Base-by-base conservation (phyloP, 2,888 invertebrate genomes). In the Melanchra persicariae region DNA sequence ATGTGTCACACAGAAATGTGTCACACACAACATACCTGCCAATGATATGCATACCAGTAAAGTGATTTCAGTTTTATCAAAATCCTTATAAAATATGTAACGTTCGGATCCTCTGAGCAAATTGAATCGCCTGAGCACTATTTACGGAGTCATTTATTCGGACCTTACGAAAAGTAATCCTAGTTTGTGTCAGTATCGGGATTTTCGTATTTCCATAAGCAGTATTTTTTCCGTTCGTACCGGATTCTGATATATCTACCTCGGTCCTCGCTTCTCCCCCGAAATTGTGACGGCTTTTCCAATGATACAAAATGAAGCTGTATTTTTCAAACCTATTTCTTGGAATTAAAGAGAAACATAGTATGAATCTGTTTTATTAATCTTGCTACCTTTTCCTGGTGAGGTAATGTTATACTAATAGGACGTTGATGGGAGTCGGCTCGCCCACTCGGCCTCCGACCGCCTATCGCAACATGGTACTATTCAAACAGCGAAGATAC, bases 141-240 rank as follows among this genome's bases (percentile, higher is more conserved):
- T 86, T 87, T 85, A 85, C 80, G 67, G 63, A 86, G 85, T 87
- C 87, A 85, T 89, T 89, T 88, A 88, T 89, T 87, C 86, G 86
- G 82, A 85, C 86, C 87, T 83, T 82, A 80, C 85, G 86, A 82
- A 81, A 77, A 85, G 81, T 82, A 85, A 87, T 84, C 85, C 83
- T 88, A 84, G 87, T 87, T 88, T 85, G 85, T 87, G 87, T 88
- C 88, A 85, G 86, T 84, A 87, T 79, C 70, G 82, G 84, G 81
- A 81, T 84, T 80, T 82, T 71, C 70, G 69, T 71, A 89, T 89
- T 89, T 87, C 87, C 87, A 87, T 88, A 88, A 88, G 82, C 81
- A 82, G 85, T 85, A 87, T 87, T 84, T 85, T 85, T 84, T 78
- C 74, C 74, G 67, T 67, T 70, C 77, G 43, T 65, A 55, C 70